phyloP scores from a whole-genome alignment of 2,797 vertebrate genomes.

The Spinus olivaceus region DNA sequence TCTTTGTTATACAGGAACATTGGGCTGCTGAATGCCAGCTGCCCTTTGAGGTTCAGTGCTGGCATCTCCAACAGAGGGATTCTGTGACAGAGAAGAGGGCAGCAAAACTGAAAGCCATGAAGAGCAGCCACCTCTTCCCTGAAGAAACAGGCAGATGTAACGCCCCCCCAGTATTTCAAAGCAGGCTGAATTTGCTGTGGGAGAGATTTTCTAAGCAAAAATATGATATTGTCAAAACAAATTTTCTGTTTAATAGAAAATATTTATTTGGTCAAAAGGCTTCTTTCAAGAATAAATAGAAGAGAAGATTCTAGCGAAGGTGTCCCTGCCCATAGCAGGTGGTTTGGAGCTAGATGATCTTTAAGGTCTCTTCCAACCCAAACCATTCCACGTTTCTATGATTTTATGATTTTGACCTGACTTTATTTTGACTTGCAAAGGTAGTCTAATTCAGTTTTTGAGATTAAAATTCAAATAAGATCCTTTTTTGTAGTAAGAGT shows the following conservation, averaged over 20 bases:
- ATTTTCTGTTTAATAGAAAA: neutral
- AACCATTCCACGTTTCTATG: neutral
- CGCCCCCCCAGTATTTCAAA: neutral
- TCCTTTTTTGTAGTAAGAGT: neutral
- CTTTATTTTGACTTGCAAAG: neutral
- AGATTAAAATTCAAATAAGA: neutral
- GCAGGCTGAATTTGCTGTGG: neutral
- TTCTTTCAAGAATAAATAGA: neutral
- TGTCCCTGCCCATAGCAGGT: neutral
- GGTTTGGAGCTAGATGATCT: neutral
- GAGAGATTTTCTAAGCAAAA: neutral
- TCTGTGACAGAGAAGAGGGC: neutral
- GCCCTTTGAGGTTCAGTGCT: neutral
- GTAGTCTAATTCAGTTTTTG: neutral
- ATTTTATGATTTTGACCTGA: neutral
- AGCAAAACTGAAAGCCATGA: neutral
- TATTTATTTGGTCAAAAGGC: neutral
- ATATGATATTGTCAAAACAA: neutral
- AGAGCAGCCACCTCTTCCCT: neutral
- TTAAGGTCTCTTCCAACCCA: neutral
- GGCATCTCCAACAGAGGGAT: neutral
- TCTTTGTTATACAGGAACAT: neutral
- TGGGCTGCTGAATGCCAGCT: neutral
- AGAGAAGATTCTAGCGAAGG: neutral
- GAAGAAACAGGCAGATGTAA: neutral